phyloP scores from a whole-genome alignment of 2,888 invertebrate genomes.

The Volucella inanis region DNA sequence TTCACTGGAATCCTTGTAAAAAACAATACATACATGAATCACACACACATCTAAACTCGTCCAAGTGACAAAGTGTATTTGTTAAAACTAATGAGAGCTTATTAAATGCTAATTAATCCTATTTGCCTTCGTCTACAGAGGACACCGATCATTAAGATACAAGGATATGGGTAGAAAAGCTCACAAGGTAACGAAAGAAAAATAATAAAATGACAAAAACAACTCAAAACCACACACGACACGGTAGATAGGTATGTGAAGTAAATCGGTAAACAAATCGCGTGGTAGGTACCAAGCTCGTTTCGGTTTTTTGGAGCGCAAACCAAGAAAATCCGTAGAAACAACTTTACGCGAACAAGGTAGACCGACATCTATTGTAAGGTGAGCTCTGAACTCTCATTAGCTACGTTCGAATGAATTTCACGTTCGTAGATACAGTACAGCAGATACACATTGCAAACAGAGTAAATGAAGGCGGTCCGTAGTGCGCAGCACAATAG shows the following conservation, averaged over 20 bases:
- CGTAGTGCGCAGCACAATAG: slow-evolving; percentile 68
- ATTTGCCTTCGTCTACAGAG: slow-evolving; percentile 34
- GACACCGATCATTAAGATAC: background rate
- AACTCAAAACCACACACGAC: background rate
- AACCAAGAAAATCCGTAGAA: slow-evolving; percentile 49
- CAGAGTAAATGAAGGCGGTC: slow-evolving; percentile 72
- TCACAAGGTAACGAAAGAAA: slow-evolving; percentile 5
- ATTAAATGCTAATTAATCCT: slow-evolving; percentile 66
- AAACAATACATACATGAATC: slow-evolving; percentile 4
- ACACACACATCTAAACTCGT: slow-evolving; percentile 3
- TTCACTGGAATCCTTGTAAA: slow-evolving; percentile 27
- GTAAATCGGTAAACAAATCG: slow-evolving; percentile 44
- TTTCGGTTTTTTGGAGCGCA: slow-evolving; percentile 27
- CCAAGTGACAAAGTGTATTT: slow-evolving; percentile 42
- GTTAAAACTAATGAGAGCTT: slow-evolving; percentile 46
- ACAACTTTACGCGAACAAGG: slow-evolving; percentile 77
- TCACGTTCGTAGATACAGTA: slow-evolving; percentile 59
- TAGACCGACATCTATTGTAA: slow-evolving; percentile 77
- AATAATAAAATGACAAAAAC: too few species aligned
- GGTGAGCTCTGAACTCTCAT: slow-evolving; percentile 70
- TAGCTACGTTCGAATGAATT: slow-evolving; percentile 75
- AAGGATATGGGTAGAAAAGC: slow-evolving; percentile 6
- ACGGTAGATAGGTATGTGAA: background rate
- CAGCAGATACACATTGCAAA: slow-evolving; percentile 45
- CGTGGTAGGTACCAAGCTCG: slow-evolving; percentile 45